Conservation (phyloP, 2,113 vertebrate genomes). For the Spea bombifrons region DNA sequence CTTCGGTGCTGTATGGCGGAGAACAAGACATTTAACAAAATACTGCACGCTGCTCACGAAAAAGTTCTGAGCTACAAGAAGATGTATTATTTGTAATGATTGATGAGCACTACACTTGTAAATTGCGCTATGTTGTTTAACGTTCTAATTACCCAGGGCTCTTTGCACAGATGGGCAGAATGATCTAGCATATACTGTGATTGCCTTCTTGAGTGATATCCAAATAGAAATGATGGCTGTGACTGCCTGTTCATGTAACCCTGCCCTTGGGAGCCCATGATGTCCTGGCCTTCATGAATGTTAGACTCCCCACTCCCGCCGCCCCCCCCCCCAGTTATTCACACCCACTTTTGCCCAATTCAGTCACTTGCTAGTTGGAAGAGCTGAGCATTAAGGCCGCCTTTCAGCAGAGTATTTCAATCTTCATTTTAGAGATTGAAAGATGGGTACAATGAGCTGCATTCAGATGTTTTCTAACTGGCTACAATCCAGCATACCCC, state of each 20-base stretch:
- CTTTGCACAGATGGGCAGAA: conserved; percentile 20
- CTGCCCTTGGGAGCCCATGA: conserved; percentile 37
- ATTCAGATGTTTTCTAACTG: conserved; percentile 29
- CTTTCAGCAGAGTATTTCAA: conserved; percentile 47
- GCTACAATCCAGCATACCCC: conserved; percentile 31
- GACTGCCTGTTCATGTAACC: conserved; percentile 39
- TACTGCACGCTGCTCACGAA: neutral
- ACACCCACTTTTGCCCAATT: conserved; percentile 40
- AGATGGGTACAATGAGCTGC: conserved; percentile 44
- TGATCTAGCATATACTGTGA: conserved; percentile 22
- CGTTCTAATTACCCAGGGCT: conserved; percentile 6
- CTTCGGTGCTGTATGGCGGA: too few relatives aligned
- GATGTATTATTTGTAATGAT: neutral
- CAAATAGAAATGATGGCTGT: conserved; percentile 26
- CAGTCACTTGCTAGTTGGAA: conserved; percentile 33
- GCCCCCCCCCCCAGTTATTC: conserved; percentile 27
- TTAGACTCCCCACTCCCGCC: conserved; percentile 19
- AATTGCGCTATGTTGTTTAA: conserved; percentile 14
- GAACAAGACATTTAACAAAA: too few relatives aligned
- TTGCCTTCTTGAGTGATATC: conserved; percentile 42
- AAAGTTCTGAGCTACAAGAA: neutral
- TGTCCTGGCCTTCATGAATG: conserved; percentile 26
- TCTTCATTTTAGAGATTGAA: conserved; percentile 47
- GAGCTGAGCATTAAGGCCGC: conserved; percentile 30
- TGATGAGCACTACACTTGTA: conserved; percentile 13